Conservation (phyloP, 2,113 vertebrate genomes). For the Entomyzon cyanotis region DNA sequence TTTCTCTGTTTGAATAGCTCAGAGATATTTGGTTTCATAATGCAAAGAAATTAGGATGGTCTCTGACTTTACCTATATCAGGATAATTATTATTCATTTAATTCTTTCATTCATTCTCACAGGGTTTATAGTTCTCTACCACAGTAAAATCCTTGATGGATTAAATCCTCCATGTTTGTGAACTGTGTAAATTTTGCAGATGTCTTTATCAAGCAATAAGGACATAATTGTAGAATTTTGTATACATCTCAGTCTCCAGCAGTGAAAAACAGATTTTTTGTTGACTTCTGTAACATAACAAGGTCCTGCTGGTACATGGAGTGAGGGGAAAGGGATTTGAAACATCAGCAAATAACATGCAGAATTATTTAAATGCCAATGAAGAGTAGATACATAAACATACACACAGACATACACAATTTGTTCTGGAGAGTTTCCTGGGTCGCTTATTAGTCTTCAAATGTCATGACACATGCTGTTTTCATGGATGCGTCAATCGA, state of each 20-base stretch:
- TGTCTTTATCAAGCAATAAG: neutral
- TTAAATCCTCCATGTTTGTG: neutral
- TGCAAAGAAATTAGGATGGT: neutral
- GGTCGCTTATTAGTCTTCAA: neutral
- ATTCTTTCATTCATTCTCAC: neutral
- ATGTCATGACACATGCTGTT: neutral
- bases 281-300: neutral
- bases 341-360: neutral
- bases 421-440: neutral
- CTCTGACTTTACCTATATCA: neutral
- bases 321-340: neutral
- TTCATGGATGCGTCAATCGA: neutral
- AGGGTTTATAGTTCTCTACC: neutral
- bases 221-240: neutral
- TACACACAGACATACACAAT: neutral
- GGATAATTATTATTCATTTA: neutral
- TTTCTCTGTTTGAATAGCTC: neutral
- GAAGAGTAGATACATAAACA: neutral
- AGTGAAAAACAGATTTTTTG: neutral
- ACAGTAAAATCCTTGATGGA: neutral
- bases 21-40: neutral
- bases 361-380: constrained; percentile 23
- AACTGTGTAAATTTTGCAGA: neutral
- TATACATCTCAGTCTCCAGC: neutral
- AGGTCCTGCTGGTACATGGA: neutral